A percentile compares a stretch with the other conserved stretches of the same genome.
These are phyloP conservation scores for Peribatodes rhomboidaria DNA, from an alignment of 2,888 invertebrate species.

Conservation along the genomic window DNA sequence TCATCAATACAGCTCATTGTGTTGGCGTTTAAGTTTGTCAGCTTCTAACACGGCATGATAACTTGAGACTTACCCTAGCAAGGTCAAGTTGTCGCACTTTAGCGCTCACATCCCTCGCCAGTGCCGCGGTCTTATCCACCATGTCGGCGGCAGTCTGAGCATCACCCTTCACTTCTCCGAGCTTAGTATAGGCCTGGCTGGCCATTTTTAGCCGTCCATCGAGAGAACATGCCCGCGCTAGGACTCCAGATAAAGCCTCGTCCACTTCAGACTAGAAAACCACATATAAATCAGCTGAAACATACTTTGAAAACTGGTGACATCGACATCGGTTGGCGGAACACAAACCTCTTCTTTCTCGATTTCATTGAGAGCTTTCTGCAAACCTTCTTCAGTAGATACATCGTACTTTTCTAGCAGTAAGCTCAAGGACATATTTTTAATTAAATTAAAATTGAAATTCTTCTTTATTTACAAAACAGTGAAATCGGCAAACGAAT, in stretches of 20 bases:
- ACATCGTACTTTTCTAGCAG: constrained; percentile 81
- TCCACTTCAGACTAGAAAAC: constrained; percentile 88
- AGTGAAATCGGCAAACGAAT: not conserved
- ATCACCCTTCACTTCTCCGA: constrained; percentile 92
- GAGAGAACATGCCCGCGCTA: constrained; percentile 91
- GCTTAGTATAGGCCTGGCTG: constrained; percentile 92
- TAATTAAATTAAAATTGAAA: not conserved
- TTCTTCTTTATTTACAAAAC: constrained; percentile 22
- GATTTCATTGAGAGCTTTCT: constrained; percentile 84
- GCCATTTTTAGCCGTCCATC: constrained; percentile 93
- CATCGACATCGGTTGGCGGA: constrained; percentile 44
- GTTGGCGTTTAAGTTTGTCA: too few species aligned
- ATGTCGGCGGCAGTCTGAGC: constrained; percentile 93
- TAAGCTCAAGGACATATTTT: constrained; percentile 68
- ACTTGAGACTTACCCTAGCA: constrained; percentile 90
- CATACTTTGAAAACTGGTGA: constrained; percentile 26
- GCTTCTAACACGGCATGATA: not conserved
- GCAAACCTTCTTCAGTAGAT: constrained; percentile 86
- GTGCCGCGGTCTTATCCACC: constrained; percentile 94
- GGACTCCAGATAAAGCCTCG: constrained; percentile 89
- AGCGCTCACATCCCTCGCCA: constrained; percentile 97
- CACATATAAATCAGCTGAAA: constrained; percentile 8
- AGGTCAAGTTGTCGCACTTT: constrained; percentile 97
- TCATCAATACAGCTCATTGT: too few species aligned
- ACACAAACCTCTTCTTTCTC: constrained; percentile 85